Evolutionary conservation across 1,140 invertebrate genomes (phyloP), one percentile per base, ranked within the genome.

Genomic region (Eueides isabella): DNA sequence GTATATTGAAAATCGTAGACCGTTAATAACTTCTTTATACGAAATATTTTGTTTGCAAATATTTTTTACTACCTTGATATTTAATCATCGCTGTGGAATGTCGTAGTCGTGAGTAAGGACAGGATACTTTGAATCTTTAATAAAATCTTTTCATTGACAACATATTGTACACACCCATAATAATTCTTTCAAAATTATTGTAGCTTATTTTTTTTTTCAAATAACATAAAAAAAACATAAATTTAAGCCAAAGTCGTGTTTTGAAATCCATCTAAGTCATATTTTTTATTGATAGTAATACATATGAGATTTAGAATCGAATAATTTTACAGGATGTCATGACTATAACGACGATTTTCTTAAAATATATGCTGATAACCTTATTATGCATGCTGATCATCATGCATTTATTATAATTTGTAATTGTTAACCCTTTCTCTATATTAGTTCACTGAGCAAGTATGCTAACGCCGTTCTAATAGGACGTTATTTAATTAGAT

Each of bases 381-480:
- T n/a, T n/a, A n/a, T n/a, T n/a, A n/a, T n/a, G n/a, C n/a, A n/a
- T n/a, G n/a, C n/a, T n/a, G n/a, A n/a, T n/a, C n/a, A n/a, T n/a
- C n/a, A n/a, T n/a, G n/a, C n/a, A n/a, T 44, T 19, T 2, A 44
- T n/a, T n/a, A 44, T n/a, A 44, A 44, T 44, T n/a, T 19, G n/a
- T 44, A n/a, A 7, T 44, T 19, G n/a, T 19, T 19, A 19, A 44
- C 5, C 41, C n/a, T 44, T 44, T 44, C 41, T 16, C n/a, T 44
- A 44, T 4, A 38, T 55, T 55, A 55, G 33, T 9, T 44, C n/a
- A 55, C 33, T 31, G 67, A 55, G 67, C 67, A 68, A 63, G 16
- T 29, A 68, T 68, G 67, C 35, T 30, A 68, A n/a, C 67, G 30
- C 48, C 44, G 61, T 68, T 68, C 67, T 68, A 68, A 68, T 68